phyloP scores from a whole-genome alignment of 2,888 invertebrate species.

The Tridacna crocea region DNA sequence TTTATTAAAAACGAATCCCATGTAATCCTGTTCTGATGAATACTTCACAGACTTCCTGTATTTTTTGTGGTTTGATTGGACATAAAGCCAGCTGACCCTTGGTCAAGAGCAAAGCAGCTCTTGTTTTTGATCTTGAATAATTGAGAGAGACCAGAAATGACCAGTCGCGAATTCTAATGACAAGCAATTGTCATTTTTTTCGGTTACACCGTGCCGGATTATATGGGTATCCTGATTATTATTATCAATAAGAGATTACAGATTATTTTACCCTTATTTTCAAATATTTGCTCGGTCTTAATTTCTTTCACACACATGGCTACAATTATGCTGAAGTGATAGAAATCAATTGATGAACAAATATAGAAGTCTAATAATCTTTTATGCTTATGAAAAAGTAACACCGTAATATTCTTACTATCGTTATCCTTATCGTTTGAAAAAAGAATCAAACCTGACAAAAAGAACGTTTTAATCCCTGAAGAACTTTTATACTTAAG shows the following conservation, averaged over 20 bases:
- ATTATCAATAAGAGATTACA: conserved; percentile 22
- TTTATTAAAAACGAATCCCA: conserved; percentile 26
- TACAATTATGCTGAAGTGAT: no score
- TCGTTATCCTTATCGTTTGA: no score
- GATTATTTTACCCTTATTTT: background rate
- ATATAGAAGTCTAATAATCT: no score
- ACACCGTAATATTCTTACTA: no score
- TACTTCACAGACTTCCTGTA: conserved; percentile 23
- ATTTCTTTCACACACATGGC: no score
- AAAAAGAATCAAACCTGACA: no score
- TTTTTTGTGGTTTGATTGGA: conserved; percentile 15
- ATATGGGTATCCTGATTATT: conserved; percentile 19
- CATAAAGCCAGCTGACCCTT: conserved; percentile 20
- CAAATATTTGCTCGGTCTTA: no score
- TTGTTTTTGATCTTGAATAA: conserved; percentile 28
- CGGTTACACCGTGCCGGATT: conserved; percentile 23
- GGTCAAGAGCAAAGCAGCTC: conserved; percentile 24
- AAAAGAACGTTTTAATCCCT: no score
- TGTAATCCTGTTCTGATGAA: conserved; percentile 26
- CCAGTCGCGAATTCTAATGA: conserved; percentile 13
- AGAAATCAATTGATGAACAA: no score
- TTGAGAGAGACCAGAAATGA: conserved; percentile 6
- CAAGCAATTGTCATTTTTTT: conserved; percentile 9
- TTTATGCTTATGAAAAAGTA: no score
- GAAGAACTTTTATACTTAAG: no score